These are phyloP conservation scores for Mycteria americana DNA, from an alignment of 2,797 vertebrate genomes.

Conservation along the genomic window DNA sequence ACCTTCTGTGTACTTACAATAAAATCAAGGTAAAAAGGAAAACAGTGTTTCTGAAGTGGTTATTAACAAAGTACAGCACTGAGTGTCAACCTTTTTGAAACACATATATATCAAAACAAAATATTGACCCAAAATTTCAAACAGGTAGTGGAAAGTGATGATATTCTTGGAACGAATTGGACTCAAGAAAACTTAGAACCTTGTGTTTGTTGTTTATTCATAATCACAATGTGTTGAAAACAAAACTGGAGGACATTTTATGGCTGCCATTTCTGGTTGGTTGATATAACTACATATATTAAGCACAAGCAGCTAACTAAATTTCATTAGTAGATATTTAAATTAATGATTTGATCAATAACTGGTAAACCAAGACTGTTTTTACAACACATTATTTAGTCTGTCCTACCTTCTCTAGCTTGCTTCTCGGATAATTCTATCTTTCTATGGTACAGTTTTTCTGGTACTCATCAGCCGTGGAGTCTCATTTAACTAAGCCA, in stretches of 20 bases:
- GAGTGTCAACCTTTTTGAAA: not conserved
- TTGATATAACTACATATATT: not conserved
- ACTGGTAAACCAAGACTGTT: not conserved
- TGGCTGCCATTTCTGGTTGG: not conserved
- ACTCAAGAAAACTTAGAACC: not conserved
- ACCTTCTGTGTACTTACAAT: not conserved
- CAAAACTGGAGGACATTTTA: not conserved
- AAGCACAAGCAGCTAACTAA: not conserved
- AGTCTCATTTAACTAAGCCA: not conserved
- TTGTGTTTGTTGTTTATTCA: not conserved
- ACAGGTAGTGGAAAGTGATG: not conserved
- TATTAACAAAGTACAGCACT: not conserved
- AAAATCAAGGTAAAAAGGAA: not conserved
- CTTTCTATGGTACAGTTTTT: not conserved
- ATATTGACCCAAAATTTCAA: not conserved
- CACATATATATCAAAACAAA: not conserved
- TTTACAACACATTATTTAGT: not conserved
- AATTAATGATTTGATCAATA: not conserved
- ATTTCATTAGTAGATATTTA: not conserved
- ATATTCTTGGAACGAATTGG: not conserved
- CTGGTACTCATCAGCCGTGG: not conserved
- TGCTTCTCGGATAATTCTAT: not conserved
- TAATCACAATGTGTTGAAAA: not conserved
- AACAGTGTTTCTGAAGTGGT: not conserved
- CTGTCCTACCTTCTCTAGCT: not conserved